Conservation (phyloP, 2,888 invertebrate species). For the Zaprionus obscuricornis region DNA sequence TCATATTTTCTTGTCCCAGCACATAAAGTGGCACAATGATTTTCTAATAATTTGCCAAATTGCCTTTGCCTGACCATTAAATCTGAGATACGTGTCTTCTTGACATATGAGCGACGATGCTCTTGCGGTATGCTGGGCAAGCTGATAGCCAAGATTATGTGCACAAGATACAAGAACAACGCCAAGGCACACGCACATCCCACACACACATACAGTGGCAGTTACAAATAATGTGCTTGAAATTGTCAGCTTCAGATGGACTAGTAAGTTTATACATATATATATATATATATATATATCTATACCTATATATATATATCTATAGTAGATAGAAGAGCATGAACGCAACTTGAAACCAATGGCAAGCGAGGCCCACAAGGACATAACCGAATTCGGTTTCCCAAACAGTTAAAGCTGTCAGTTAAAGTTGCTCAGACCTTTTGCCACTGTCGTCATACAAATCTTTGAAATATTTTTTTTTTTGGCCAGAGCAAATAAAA, state of each 20-base stretch:
- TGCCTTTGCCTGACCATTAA: constrained; percentile 77
- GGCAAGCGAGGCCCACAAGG: neutral
- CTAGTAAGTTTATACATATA: no score
- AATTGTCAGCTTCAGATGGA: constrained; percentile 58
- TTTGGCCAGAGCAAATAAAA: constrained; percentile 5
- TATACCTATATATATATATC: neutral
- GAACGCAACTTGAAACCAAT: constrained; percentile 47
- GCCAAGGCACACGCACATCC: neutral
- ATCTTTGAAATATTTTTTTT: no score
- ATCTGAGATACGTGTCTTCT: constrained; percentile 68
- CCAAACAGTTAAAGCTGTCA: constrained; percentile 54
- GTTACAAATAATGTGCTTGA: constrained; percentile 49
- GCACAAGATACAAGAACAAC: constrained; percentile 17
- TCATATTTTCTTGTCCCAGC: constrained; percentile 59
- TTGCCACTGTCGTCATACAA: constrained; percentile 5
- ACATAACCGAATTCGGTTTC: constrained; percentile 12
- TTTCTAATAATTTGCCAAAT: constrained; percentile 80
- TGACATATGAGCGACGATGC: constrained; percentile 21
- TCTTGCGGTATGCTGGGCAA: constrained; percentile 24
- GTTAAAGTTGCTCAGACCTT: constrained; percentile 39
- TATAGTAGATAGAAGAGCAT: no score
- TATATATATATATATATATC: neutral
- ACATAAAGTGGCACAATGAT: constrained; percentile 75
- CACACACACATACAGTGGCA: constrained; percentile 12
- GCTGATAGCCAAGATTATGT: constrained; percentile 68